These are phyloP conservation scores for Parnassius orleans DNA, from an alignment of 2,888 invertebrate species.

Conservation along the genomic window DNA sequence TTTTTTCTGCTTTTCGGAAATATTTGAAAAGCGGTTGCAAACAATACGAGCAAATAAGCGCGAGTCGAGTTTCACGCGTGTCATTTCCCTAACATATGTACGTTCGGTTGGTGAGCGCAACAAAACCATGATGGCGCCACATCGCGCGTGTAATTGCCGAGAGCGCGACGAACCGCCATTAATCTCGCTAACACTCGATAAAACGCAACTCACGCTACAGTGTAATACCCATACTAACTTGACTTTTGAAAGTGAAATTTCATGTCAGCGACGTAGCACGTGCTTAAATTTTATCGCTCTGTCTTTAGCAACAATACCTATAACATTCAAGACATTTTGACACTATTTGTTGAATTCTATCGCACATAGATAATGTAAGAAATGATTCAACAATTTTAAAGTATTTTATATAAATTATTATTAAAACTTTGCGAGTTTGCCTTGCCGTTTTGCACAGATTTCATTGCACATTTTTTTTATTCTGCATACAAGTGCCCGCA, in stretches of 20 bases:
- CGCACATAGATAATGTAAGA: too few relatives aligned
- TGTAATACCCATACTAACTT: conserved; percentile 55
- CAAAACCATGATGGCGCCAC: conserved; percentile 64
- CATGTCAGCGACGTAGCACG: conserved; percentile 22
- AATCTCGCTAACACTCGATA: conserved; percentile 77
- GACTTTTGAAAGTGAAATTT: conserved; percentile 36
- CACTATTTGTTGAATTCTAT: too few relatives aligned
- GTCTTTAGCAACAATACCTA: too few relatives aligned
- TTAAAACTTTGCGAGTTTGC: neutral
- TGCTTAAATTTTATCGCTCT: neutral
- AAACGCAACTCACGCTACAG: conserved; percentile 75
- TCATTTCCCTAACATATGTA: conserved; percentile 42
- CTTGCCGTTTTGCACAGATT: too few relatives aligned
- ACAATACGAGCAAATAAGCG: neutral
- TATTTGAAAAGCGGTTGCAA: neutral
- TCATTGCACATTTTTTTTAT: too few relatives aligned
- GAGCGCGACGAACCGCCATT: conserved; percentile 68
- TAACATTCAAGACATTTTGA: too few relatives aligned
- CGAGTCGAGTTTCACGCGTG: conserved; percentile 35
- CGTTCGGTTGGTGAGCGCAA: conserved; percentile 44
- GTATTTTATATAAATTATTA: too few relatives aligned
- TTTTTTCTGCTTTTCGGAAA: neutral
- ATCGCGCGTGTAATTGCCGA: conserved; percentile 78
- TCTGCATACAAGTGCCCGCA: too few relatives aligned
- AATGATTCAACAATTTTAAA: too few relatives aligned